Conservation (phyloP, 2,113 vertebrate species). For the Suncus etruscus region DNA sequence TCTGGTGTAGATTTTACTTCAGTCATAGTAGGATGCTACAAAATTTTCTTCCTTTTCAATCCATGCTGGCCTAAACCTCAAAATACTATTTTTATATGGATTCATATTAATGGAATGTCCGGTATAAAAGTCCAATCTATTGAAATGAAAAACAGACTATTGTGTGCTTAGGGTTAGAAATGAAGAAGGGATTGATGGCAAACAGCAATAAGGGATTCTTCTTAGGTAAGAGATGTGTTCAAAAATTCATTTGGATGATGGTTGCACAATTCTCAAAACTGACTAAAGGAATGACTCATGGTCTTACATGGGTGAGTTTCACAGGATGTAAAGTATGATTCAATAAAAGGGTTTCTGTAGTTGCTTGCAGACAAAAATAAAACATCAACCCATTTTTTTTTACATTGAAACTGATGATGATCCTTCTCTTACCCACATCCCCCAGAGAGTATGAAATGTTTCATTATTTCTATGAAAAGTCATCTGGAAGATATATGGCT, state of each 20-base stretch:
- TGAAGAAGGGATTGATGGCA: neutral
- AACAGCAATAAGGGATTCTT: neutral
- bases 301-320: neutral
- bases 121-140: neutral
- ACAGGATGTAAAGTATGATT: neutral
- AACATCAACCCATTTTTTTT: too few species aligned
- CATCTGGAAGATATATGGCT: neutral
- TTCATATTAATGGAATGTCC: too few species aligned
- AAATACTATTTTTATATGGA: too few species aligned
- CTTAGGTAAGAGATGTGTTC: neutral
- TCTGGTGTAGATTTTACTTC: too few species aligned
- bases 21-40: too few species aligned
- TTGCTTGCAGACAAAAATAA: neutral
- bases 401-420: too few species aligned
- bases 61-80: too few species aligned
- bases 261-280: neutral
- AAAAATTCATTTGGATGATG: neutral
- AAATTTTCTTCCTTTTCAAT: too few species aligned
- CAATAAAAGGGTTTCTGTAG: neutral
- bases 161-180: neutral
- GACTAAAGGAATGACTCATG: neutral
- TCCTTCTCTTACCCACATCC: too few species aligned
- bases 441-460: neutral
- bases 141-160: neutral
- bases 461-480: neutral